A percentile compares a stretch with the other conserved stretches of the same genome.
Conservation (phyloP, 1,140 invertebrate genomes). For the Limonius californicus region DNA sequence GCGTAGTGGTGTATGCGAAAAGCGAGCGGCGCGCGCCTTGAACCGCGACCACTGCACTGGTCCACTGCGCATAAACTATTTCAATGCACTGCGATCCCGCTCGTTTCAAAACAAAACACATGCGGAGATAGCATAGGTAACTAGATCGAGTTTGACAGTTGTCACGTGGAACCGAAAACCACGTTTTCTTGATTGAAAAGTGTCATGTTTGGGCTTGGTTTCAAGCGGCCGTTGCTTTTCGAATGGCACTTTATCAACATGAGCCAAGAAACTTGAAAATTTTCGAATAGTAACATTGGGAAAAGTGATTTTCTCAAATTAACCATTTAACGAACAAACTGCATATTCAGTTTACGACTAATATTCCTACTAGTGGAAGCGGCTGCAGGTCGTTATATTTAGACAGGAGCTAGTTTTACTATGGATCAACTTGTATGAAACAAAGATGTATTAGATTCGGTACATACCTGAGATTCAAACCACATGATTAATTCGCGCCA, state of each 20-base stretch:
- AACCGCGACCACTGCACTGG: constrained; percentile 28
- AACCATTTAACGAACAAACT: no score
- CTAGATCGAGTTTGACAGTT: constrained; percentile 47
- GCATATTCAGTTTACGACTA: no score
- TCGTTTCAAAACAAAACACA: constrained; percentile 50
- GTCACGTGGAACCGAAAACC: constrained; percentile 40
- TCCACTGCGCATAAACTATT: constrained; percentile 44
- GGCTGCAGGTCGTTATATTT: no score
- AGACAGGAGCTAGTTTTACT: no score
- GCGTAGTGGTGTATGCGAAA: constrained; percentile 19
- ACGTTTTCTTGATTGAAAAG: constrained; percentile 38
- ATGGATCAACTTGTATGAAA: no score
- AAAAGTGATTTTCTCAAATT: no score
- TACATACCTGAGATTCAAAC: constrained; percentile 48
- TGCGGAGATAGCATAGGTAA: constrained; percentile 47
- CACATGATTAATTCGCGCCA: constrained; percentile 46
- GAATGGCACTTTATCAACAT: no score
- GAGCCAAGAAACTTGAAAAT: no score
- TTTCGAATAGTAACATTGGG: no score
- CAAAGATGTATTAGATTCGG: no score
- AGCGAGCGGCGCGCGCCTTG: neutral
- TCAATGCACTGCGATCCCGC: constrained; percentile 46
- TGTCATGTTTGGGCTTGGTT: neutral
- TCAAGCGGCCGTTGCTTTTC: neutral
- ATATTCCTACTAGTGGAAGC: no score